Evolutionary conservation across 1,140 invertebrate genomes (phyloP), one percentile per base, ranked within the genome.

Genomic region (Rhyzopertha dominica): DNA sequence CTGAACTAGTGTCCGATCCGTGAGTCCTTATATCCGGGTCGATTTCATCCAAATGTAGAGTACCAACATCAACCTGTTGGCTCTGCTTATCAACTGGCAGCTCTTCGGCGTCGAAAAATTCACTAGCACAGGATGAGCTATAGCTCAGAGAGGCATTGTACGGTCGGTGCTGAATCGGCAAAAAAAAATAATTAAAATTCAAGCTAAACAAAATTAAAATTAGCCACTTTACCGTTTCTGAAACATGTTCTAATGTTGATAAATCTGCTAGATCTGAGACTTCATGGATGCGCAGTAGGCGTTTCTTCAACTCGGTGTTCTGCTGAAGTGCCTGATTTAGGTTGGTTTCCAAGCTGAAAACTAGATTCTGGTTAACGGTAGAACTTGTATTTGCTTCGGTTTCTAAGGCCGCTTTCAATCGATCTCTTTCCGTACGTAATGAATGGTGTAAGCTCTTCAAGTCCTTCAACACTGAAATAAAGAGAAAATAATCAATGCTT

Each of bases 81-180:
- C 37, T 38, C 5, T 23, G 17, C 42, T 59, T 61, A 12, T 61
- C 56, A 5, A 39, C 38, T 12, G 56, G 43, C 8, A 59, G 20
- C 36, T 88, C 85, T 64, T 85, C 80, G n/a, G 86, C 87, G 69
- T 89, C 86, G 65, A 84, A 89, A 71, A 87, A 89, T 64, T 90
- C 87, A 42, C 82, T 85, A n/a, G 85, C 74, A 49, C 81, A 83
- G 5, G 81, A 84, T 25, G 83, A 85, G 59, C 82, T 85, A 65
- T 82, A 82, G 53, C 82, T 85, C 31, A 82, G 66, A 2, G 81
- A 82, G 54, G 76, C 75, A 43, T 76, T 76, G 50, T 79, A 74
- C 13, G 69, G 71, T 31, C 71, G 67, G 39, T 67, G 70, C 62
- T 69, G 64, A 26, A 26, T 26, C n/a, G 25, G n/a, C n/a, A 26